Evolutionary conservation across 30 jellyfish, hydroid and myxozoan genomes (phyloP).

Genomic region (Hydra vulgaris): DNA sequence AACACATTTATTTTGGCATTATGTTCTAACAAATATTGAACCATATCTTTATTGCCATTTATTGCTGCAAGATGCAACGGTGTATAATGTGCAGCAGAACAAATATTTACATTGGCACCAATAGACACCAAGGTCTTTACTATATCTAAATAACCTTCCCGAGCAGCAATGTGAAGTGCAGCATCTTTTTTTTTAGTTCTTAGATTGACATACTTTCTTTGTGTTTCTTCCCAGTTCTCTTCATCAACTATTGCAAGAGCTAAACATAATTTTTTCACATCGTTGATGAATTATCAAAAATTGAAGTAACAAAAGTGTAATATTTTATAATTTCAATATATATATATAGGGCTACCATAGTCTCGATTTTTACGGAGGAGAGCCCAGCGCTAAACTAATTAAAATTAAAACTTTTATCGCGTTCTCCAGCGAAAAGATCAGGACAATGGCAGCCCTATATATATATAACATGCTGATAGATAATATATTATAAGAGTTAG

Average conservation of each 20-base stretch:
- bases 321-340: too few relatives aligned
- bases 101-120: conserved; percentile 82
- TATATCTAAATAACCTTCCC: conserved; percentile 57
- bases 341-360: too few relatives aligned
- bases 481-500: too few relatives aligned
- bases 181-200: conserved; percentile 52
- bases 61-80: conserved; percentile 94
- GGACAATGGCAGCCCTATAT: too few relatives aligned
- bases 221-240: conserved; percentile 35
- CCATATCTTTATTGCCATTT: conserved; percentile 57
- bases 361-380: too few relatives aligned
- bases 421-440: too few relatives aligned
- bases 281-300: background rate
- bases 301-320: too few relatives aligned
- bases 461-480: too few relatives aligned
- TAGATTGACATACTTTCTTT: conserved; percentile 37
- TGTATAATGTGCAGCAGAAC: conserved; percentile 52
- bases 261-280: background rate
- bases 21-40: conserved; percentile 28
- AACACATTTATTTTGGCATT: conserved; percentile 65
- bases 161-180: conserved; percentile 86
- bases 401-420: too few relatives aligned
- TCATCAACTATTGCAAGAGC: conserved; percentile 23
- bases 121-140: conserved; percentile 50
- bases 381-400: too few relatives aligned